A percentile compares a stretch with the other conserved stretches of the same genome.
Evolutionary conservation across 2,797 vertebrate genomes (phyloP).

Genomic region (Oceanodroma leucorhoa): DNA sequence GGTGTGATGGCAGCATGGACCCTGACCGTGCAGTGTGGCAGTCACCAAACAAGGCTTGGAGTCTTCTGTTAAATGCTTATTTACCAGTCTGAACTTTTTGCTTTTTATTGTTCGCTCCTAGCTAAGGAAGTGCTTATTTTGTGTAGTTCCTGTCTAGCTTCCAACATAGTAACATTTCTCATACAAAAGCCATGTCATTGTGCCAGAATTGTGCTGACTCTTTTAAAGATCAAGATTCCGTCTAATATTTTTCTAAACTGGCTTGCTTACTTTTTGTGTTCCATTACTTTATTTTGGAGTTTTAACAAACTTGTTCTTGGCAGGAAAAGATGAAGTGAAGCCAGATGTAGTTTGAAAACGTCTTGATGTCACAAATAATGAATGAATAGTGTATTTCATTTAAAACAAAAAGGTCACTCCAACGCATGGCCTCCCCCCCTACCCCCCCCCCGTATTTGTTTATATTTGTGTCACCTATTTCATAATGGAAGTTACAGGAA

Average conservation of each 20-base stretch:
- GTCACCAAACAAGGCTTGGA: neutral
- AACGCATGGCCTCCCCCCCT: neutral
- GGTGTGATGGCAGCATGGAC: neutral
- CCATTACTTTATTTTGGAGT: conserved; percentile 60
- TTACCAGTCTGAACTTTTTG: neutral
- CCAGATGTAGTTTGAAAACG: neutral
- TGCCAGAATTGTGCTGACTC: neutral
- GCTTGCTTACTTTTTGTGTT: conserved; percentile 53
- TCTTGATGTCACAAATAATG: neutral
- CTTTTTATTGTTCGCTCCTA: neutral
- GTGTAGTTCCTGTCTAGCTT: conserved; percentile 12
- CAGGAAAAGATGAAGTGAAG: neutral
- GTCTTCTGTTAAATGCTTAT: neutral
- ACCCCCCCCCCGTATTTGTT: neutral
- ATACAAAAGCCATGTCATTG: neutral
- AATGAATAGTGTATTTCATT: neutral
- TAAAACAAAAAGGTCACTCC: neutral
- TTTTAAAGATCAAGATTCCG: neutral
- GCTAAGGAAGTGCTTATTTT: conserved; percentile 54
- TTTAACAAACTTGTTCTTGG: conserved; percentile 58
- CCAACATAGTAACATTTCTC: conserved; percentile 17
- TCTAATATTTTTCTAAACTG: conserved; percentile 39
- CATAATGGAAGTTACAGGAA: neutral
- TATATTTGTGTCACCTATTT: neutral
- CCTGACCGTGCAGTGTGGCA: neutral